Percentiles rank a stretch among this genome's conserved stretches.
Conservation (phyloP, 2,797 vertebrate species). For the Mastacembelus armatus region DNA sequence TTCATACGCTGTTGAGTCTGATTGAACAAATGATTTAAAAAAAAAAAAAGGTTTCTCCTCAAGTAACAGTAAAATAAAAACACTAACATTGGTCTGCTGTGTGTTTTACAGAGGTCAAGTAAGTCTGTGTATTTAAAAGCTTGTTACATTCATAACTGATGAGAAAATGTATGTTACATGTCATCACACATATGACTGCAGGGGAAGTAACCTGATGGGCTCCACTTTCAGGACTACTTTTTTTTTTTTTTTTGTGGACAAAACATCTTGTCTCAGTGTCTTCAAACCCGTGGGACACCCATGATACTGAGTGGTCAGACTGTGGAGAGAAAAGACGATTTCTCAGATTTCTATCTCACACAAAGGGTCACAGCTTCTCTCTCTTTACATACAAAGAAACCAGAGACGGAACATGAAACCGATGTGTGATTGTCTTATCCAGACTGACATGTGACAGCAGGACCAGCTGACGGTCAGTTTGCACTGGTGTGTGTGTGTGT, state of each 20-base stretch:
- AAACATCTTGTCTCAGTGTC: conserved; percentile 45
- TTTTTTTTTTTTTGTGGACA: background rate
- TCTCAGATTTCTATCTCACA: background rate
- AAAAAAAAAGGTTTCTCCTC: too few species aligned
- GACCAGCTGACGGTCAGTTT: conserved; percentile 30
- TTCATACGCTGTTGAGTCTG: too few species aligned
- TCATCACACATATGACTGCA: conserved; percentile 3
- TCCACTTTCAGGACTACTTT: conserved; percentile 34
- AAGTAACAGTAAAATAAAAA: background rate
- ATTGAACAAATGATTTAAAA: too few species aligned
- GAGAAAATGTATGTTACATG: background rate
- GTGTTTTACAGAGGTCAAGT: background rate
- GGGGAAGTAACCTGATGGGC: conserved; percentile 25
- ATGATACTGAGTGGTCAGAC: conserved; percentile 16
- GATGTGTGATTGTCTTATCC: background rate
- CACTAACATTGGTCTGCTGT: background rate
- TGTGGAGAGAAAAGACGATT: conserved; percentile 16
- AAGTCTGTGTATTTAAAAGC: too few species aligned
- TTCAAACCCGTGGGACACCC: conserved; percentile 29
- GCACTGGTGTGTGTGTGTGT: too few species aligned
- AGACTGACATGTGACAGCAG: conserved; percentile 39
- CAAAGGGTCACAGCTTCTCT: background rate
- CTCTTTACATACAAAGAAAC: conserved; percentile 39
- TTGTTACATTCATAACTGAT: too few species aligned
- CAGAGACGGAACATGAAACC: conserved; percentile 66